Conservation (phyloP, 2,797 vertebrate species). For the Odontamblyopus rebecca region DNA sequence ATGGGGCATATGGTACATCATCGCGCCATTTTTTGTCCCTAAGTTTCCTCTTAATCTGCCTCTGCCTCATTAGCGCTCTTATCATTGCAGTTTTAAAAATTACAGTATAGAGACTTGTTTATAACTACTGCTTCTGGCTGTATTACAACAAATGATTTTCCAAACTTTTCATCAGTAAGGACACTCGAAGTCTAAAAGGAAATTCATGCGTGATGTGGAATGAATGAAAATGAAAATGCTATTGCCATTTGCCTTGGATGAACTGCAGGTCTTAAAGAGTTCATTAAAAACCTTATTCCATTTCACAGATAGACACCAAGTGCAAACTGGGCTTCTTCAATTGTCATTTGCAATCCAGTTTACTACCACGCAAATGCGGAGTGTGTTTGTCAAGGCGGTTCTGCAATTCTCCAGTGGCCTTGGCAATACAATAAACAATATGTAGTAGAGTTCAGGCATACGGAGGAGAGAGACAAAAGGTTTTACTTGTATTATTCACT, state of each 20-base stretch:
- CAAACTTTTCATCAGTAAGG: neutral
- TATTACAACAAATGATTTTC: neutral
- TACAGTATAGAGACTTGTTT: constrained; percentile 24
- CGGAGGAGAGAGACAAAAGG: too few species aligned
- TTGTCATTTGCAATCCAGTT: constrained; percentile 19
- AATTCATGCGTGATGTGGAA: neutral
- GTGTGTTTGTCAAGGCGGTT: constrained; percentile 2
- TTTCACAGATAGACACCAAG: constrained; percentile 17
- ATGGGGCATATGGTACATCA: constrained; percentile 54
- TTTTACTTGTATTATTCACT: neutral
- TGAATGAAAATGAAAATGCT: constrained; percentile 12
- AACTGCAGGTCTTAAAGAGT: constrained; percentile 26
- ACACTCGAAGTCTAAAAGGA: constrained; percentile 8
- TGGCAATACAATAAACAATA: neutral
- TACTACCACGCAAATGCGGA: constrained; percentile 10
- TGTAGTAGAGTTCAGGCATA: neutral
- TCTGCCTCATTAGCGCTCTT: constrained; percentile 40
- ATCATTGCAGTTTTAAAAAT: constrained; percentile 30
- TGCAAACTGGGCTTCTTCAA: neutral
- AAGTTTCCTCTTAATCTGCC: constrained; percentile 64
- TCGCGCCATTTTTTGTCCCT: constrained; percentile 44
- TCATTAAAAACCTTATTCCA: constrained; percentile 44
- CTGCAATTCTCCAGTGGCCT: neutral
- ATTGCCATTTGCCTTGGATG: constrained; percentile 19
- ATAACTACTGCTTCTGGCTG: constrained; percentile 37